These are phyloP conservation scores for Keiferia lycopersicella DNA, from an alignment of 2,888 invertebrate species.

Conservation along the genomic window DNA sequence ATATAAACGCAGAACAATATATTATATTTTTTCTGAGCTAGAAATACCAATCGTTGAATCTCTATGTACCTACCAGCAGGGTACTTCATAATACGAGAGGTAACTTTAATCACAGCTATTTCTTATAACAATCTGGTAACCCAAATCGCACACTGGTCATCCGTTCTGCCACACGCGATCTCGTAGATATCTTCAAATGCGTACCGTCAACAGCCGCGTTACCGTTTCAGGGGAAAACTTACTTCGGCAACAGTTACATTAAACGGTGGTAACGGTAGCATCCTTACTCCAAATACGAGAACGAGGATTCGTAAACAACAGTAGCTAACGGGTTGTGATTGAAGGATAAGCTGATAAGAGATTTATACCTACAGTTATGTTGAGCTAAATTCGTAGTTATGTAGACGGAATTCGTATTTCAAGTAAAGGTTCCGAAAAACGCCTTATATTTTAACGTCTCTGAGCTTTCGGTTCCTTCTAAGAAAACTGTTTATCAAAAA, in stretches of 20 bases:
- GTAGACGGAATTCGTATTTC: too few species aligned
- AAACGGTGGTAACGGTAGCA: conserved; percentile 36
- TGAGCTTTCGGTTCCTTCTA: too few species aligned
- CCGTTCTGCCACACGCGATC: conserved; percentile 52
- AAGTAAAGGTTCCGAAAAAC: too few species aligned
- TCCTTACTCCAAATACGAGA: conserved; percentile 32
- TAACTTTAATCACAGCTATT: not conserved
- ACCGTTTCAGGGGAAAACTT: conserved; percentile 45
- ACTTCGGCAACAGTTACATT: conserved; percentile 31
- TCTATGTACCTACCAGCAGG: too few species aligned
- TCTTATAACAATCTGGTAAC: not conserved
- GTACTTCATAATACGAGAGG: too few species aligned
- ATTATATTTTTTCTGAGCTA: too few species aligned
- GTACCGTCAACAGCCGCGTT: conserved; percentile 19
- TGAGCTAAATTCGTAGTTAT: not conserved
- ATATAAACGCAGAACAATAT: too few species aligned
- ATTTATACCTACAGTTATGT: not conserved
- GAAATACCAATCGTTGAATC: too few species aligned
- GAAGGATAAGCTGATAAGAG: conserved; percentile 4
- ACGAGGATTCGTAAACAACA: conserved; percentile 23
- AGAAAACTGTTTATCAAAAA: too few species aligned
- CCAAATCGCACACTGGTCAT: conserved; percentile 33
- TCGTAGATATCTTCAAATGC: conserved; percentile 33
- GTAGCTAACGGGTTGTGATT: conserved; percentile 7
- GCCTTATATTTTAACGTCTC: too few species aligned